Evolutionary conservation across 2,797 vertebrate species (phyloP).

Genomic region (Ibycter americanus): DNA sequence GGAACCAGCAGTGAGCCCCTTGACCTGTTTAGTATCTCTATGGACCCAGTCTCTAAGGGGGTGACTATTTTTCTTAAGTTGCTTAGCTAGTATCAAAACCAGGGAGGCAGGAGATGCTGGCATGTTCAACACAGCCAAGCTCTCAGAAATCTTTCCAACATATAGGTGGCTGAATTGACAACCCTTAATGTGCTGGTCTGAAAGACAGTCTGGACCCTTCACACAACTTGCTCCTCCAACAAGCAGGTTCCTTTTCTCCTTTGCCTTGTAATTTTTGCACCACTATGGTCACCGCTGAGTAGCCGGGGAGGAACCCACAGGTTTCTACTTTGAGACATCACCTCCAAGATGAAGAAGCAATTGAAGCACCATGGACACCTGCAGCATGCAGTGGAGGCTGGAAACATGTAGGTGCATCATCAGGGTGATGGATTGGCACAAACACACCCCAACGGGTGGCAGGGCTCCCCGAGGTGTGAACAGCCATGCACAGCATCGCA

Average conservation of each 20-base stretch:
- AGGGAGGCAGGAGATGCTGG: neutral
- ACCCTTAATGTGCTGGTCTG: neutral
- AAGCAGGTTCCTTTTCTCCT: neutral
- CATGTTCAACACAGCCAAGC: neutral
- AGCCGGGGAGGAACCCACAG: neutral
- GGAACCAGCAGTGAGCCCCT: neutral
- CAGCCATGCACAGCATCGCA: accelerated
- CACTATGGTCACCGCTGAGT: neutral
- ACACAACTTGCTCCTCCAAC: neutral
- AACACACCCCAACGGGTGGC: accelerated
- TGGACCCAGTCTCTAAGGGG: neutral
- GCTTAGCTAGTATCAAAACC: neutral
- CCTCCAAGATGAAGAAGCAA: accelerated
- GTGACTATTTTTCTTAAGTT: neutral
- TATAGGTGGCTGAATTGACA: neutral
- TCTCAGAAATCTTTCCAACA: neutral
- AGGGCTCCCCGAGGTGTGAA: accelerated
- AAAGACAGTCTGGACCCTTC: neutral
- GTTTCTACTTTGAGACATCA: neutral
- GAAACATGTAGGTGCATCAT: accelerated
- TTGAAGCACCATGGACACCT: accelerated
- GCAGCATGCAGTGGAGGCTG: neutral
- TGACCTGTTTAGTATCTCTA: neutral
- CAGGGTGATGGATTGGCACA: accelerated
- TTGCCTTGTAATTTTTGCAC: neutral